Base-by-base conservation (phyloP, 37 sponge, comb jelly and placozoan genomes). In the Agelas oroides region DNA sequence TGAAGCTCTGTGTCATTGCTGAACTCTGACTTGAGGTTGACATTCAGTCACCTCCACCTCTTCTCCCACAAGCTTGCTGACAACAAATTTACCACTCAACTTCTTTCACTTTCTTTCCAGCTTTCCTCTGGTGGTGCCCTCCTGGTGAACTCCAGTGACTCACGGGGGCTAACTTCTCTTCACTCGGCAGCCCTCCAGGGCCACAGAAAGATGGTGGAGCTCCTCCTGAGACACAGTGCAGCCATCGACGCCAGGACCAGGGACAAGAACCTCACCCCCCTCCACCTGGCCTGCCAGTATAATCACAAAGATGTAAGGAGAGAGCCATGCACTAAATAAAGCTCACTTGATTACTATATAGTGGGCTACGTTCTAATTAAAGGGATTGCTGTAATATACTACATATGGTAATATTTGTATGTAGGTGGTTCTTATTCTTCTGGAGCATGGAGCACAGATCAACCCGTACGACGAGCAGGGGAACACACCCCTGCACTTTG, bases 231-330 rank as follows among this genome's bases (percentile, higher is more conserved):
- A 0, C 84, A 88, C 56, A 93, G 93, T 17, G 97, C 97, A 0
- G 6, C 40, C 40, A 55, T 87, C 21, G 62, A 92, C 73, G 69
- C 61, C 46, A 59, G 52, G 64, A 94, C 89, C 32, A 85, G 37
- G 34, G 85, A 67, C 2, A 77, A 92, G n/a, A 31, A 70, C 17
- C 89, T 89, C 0, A 74, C 95, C 5, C 93, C 99, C 30, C 84
- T 98, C 15, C 99, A 98, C 76, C 82, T 91, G 24, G 95, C 97
- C 25, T 94, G 97, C 62, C 96, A 96, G 63, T 98, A 96, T 82
- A 91, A 96, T 75, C 89, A 96, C 75, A 86, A 86, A 62, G 91
- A 94, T 77, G 96, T 94, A 53, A 70, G 96, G 11, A n/a, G 21
- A 17, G 25, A 25, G 28, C 6, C 6, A n/a, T n/a, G n/a, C n/a